Evolutionary conservation across 2,797 vertebrate genomes (phyloP).

Genomic region (Pseudotriccus pelzelni): DNA sequence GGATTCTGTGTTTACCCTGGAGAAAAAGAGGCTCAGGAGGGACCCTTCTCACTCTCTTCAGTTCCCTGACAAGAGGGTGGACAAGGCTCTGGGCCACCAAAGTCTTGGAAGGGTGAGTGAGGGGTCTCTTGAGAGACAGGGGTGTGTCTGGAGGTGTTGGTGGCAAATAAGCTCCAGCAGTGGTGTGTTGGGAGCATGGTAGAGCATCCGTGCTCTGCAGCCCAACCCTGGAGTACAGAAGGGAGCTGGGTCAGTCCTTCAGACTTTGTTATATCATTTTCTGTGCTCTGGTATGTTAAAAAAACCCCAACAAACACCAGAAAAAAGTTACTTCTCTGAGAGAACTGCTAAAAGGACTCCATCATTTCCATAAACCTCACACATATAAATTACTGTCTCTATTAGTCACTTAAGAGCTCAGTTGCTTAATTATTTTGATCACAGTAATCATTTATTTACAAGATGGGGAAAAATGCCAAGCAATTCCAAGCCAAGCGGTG

Average conservation of each 20-base stretch:
- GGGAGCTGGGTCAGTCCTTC: neutral
- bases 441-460: slow-evolving; percentile 65
- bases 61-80: fast-evolving
- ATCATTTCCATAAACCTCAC: slow-evolving; percentile 35
- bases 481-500: slow-evolving; percentile 24
- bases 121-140: neutral
- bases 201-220: fast-evolving
- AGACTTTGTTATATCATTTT: neutral
- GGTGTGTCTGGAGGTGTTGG: neutral
- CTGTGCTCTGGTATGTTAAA: neutral
- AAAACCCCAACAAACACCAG: neutral
- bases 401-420: slow-evolving; percentile 42
- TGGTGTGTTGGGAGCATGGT: neutral
- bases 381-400: neutral
- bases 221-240: neutral
- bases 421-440: slow-evolving; percentile 70
- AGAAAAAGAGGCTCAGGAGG: neutral
- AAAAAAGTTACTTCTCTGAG: neutral
- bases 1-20: neutral
- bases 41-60: neutral
- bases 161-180: neutral
- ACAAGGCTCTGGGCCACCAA: neutral
- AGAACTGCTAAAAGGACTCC: slow-evolving; percentile 8
- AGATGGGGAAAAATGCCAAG: slow-evolving; percentile 48
- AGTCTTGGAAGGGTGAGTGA: neutral